A percentile compares a stretch with the other conserved stretches of the same genome.
phyloP scores from a whole-genome alignment of 2,113 vertebrate genomes.

The Pteropus alecto region DNA sequence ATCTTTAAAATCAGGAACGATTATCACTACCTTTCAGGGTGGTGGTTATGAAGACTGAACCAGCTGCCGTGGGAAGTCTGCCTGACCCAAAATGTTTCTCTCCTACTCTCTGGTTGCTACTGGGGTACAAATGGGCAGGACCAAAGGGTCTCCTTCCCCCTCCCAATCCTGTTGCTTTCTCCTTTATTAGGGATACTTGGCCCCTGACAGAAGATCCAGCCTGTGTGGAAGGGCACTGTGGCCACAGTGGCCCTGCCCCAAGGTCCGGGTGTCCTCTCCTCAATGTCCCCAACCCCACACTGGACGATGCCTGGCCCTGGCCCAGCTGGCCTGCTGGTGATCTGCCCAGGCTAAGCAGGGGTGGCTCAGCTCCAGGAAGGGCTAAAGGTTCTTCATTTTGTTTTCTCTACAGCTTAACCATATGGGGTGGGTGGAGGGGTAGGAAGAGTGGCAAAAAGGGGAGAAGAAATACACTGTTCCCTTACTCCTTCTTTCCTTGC shows the following conservation, averaged over 20 bases:
- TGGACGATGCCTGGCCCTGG: background rate
- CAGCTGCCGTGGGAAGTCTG: background rate
- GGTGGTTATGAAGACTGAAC: background rate
- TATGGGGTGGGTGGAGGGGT: background rate
- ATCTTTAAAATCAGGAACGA: background rate
- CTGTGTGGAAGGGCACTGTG: background rate
- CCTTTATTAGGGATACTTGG: background rate
- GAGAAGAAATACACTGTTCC: background rate
- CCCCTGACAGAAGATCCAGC: background rate
- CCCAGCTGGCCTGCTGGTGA: background rate
- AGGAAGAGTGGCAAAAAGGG: background rate
- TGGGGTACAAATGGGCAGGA: background rate
- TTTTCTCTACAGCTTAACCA: conserved; percentile 28
- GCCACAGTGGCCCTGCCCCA: background rate
- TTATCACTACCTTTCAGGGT: background rate
- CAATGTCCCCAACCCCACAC: background rate
- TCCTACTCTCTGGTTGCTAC: background rate
- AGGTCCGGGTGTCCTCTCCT: background rate
- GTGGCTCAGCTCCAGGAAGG: background rate
- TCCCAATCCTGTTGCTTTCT: background rate
- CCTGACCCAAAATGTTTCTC: background rate
- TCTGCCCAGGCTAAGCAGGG: background rate
- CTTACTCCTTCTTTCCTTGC: background rate
- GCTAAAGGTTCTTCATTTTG: conserved; percentile 42
- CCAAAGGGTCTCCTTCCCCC: background rate